phyloP scores from a whole-genome alignment of 2,888 invertebrate genomes.

The Tenthredo mesomela region DNA sequence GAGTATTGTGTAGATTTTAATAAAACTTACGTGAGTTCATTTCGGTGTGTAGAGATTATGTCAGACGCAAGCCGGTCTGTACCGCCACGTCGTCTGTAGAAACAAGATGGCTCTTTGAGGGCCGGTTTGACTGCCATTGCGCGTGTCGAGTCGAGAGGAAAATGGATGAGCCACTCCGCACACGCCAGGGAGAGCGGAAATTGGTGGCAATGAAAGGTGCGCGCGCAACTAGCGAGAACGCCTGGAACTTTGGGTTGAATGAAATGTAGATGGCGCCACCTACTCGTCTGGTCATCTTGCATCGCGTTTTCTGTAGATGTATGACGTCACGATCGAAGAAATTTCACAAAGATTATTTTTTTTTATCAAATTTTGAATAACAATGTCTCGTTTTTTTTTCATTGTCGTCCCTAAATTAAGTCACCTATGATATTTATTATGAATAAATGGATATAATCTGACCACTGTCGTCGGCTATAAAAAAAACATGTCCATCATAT shows the following conservation, averaged over 20 bases:
- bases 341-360: no score
- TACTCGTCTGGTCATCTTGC: background rate
- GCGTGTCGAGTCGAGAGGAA: constrained; percentile 69
- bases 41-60: constrained; percentile 60
- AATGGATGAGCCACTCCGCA: constrained; percentile 65
- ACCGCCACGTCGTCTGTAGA: constrained; percentile 71
- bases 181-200: constrained; percentile 59
- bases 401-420: no score
- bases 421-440: no score
- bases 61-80: constrained; percentile 64
- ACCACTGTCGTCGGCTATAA: no score
- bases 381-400: no score
- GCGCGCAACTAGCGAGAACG: background rate
- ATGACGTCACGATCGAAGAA: background rate
- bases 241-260: background rate
- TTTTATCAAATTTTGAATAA: no score
- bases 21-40: constrained; percentile 67
- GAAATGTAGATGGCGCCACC: background rate
- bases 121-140: constrained; percentile 65
- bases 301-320: background rate
- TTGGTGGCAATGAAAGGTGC: constrained; percentile 36
- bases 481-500: no score
- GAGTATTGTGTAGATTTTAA: background rate
- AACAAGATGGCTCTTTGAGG: constrained; percentile 73
- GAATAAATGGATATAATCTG: no score